These are phyloP conservation scores for Sebastes itinus DNA, from an alignment of 2,797 vertebrate species.

Conservation along the genomic window DNA sequence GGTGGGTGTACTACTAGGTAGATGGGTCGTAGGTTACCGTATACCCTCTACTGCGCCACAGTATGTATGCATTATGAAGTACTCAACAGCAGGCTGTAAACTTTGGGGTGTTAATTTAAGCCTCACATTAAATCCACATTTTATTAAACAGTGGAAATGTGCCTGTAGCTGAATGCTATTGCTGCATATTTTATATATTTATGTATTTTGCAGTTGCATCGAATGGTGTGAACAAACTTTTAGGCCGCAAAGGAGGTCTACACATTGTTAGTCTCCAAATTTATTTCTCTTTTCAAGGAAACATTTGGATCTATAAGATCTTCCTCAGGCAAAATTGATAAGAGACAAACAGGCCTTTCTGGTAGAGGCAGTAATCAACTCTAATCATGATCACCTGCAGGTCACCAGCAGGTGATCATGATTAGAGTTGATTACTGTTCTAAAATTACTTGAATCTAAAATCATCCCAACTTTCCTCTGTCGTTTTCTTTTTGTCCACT, in stretches of 20 bases:
- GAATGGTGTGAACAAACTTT: background rate
- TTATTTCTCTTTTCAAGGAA: background rate
- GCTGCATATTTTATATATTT: background rate
- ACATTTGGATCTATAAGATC: background rate
- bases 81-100: background rate
- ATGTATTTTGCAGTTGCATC: background rate
- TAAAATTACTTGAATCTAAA: rapidly evolving
- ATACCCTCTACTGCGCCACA: too few species aligned
- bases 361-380: background rate
- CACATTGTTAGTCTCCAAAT: background rate
- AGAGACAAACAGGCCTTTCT: background rate
- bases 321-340: background rate
- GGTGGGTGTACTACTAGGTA: background rate
- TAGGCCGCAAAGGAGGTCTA: background rate
- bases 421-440: background rate
- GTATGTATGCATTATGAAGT: background rate
- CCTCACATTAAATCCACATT: background rate
- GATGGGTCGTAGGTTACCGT: too few species aligned
- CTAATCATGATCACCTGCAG: background rate
- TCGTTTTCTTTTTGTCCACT: conserved; percentile 12
- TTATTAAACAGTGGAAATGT: background rate
- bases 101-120: background rate
- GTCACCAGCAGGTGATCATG: background rate
- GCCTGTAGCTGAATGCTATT: background rate
- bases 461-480: background rate